Base-by-base conservation (phyloP, 2,797 vertebrate genomes). In the Periparus ater region DNA sequence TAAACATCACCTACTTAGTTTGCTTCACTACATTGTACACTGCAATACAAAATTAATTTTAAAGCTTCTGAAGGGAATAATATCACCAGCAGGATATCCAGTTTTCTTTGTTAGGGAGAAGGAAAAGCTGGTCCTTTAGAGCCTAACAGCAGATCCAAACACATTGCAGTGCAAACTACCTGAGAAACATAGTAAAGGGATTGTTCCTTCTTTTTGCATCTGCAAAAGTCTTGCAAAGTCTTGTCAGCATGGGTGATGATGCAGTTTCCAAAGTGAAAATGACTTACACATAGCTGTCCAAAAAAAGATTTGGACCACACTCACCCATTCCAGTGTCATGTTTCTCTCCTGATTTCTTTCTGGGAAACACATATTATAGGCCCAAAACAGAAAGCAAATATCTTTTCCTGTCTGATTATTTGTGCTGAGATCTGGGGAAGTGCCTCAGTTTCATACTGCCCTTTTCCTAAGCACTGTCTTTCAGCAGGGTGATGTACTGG, bases 401-500 rank as follows among this genome's bases (percentile, higher is more conserved):
- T 11, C 2, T 85, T 70, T 88, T 77, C 20, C 23, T 67, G 0
- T 40, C 9, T 68, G 7, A 42, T 57, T 75, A n/a, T 61, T 71
- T 53, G 36, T 2, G 1, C 11, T 25, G 25, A 40, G 48, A 45
- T 48, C 12, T 62, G 12, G 2, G 11, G 15, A 67, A 89, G 4
- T 10, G 6, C 6, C 13, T 66, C 11, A 15, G 26, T 63, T 87
- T 38, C 17, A 38, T 17, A 1, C 2, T 3, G 16, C 34, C 2
- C 1, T 72, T 55, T 61, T 62, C 48, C 27, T 6, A 25, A 58
- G 5, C 6, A 11, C 22, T 74, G 4, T 10, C 13, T 45, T 68
- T 74, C 25, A 71, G 13, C 25, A 22, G 8, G 12, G 13, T 40
- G 16, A 34, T 0, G 0, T 21, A 9, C 4, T 20, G 17, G 8